Base-by-base conservation (phyloP, 2,888 invertebrate genomes). In the Osedax frankpressi region DNA sequence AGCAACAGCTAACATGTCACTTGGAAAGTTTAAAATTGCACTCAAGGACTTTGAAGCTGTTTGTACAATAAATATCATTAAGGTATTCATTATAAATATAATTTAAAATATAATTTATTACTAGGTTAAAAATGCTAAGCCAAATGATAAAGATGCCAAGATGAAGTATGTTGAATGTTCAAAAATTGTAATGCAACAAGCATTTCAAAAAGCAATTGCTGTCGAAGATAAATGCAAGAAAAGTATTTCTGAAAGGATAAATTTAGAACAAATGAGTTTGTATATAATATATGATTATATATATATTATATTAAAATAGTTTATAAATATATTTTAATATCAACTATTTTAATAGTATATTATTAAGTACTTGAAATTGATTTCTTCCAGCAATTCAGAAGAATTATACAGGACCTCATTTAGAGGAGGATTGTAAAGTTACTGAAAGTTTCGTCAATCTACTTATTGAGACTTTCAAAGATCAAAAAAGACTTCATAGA, bases 11-110 rank as follows among this genome's bases (percentile, higher is more conserved):
- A 89, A 94, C 81, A 97, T 99, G 96, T 93, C 96, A 28, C 86
- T 97, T 82, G 96, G 97, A 78, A 95, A 95, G 87, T 96, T 94
- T 85, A 96, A 95, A 87, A 88, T 91, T 86, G 98, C 98, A 11
- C 88, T 97, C 78, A 91, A 90, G 85, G 97, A 98, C 87, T 97
- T 93, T 87, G 95, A 96, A 89, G 90, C 92, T 85, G 94, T 94
- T 87, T 80, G 83, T 79, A 72, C 67, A 11, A 3, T 19, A n/a
- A n/a, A n/a, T n/a, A n/a, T n/a, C n/a, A n/a, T n/a, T n/a, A n/a
- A n/a, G n/a, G n/a, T n/a, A n/a, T n/a, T n/a, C n/a, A n/a, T n/a
- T n/a, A n/a, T n/a, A n/a, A n/a, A n/a, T n/a, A n/a, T n/a, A n/a
- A n/a, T n/a, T n/a, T n/a, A n/a, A n/a, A n/a, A n/a, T n/a, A n/a